Conservation (phyloP, 1,140 invertebrate genomes). For the Drosophila punjabiensis region DNA sequence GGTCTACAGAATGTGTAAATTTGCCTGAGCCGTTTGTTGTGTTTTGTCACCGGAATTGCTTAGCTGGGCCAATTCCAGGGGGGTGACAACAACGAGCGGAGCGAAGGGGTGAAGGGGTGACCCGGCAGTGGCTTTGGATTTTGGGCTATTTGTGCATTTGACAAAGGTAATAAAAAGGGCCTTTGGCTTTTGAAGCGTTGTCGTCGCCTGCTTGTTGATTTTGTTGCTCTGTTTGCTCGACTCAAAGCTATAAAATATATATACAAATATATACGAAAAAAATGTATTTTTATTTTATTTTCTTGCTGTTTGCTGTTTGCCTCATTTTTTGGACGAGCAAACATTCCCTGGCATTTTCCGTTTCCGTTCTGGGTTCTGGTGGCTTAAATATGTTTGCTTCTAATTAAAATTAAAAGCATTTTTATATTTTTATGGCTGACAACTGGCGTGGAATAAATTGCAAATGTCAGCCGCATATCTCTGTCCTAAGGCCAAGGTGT, state of each 20-base stretch:
- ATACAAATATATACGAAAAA: conserved; percentile 25
- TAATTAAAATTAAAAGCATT: conserved; percentile 56
- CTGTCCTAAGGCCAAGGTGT: conserved; percentile 8
- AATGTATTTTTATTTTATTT: conserved; percentile 49
- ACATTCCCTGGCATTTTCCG: conserved; percentile 44
- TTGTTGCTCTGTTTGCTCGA: conserved; percentile 50
- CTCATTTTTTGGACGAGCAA: conserved; percentile 41
- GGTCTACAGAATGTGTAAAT: conserved; percentile 73
- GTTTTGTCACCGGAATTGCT: conserved; percentile 63
- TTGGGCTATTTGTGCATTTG: conserved; percentile 81
- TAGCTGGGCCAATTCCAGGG: conserved; percentile 25
- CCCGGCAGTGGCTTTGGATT: conserved; percentile 60
- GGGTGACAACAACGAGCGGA: conserved; percentile 1
- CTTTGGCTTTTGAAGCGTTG: conserved; percentile 71
- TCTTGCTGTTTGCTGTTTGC: conserved; percentile 31
- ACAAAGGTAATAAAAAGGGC: conserved; percentile 81
- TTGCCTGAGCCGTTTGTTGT: conserved; percentile 67
- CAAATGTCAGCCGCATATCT: conserved; percentile 26
- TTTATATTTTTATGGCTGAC: conserved; percentile 28
- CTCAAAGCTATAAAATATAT: conserved; percentile 50
- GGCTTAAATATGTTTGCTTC: conserved; percentile 43
- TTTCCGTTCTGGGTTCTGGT: conserved; percentile 36
- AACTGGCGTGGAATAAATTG: conserved; percentile 39
- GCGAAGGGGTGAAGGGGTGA: conserved; percentile 16
- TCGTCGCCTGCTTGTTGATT: conserved; percentile 68